Conservation (phyloP, 2,888 invertebrate genomes). For the Nipponacmea schrenckii region DNA sequence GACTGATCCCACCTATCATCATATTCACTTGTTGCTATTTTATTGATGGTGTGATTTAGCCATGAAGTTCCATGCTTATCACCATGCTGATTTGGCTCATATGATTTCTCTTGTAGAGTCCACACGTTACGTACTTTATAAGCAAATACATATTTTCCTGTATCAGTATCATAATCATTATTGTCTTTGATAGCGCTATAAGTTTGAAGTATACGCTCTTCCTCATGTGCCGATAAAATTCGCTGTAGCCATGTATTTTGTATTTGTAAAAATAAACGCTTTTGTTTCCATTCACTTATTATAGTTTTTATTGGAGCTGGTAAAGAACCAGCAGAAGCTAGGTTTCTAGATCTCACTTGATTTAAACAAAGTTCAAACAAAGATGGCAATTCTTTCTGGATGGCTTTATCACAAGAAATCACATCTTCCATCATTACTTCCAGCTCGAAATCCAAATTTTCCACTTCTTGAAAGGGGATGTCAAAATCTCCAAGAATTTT, state of each 20-base stretch:
- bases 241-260: not conserved
- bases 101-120: not conserved
- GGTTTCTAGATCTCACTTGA: not conserved
- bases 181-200: too few species aligned
- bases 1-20: too few species aligned
- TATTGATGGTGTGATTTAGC: too few species aligned
- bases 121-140: not conserved
- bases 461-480: slow-evolving; percentile 18
- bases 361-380: not conserved
- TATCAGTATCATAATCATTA: too few species aligned
- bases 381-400: not conserved
- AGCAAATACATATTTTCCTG: not conserved
- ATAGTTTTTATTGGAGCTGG: not conserved
- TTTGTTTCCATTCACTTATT: not conserved
- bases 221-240: not conserved
- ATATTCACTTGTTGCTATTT: too few species aligned
- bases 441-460: slow-evolving; percentile 14
- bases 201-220: too few species aligned
- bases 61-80: too few species aligned
- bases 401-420: not conserved
- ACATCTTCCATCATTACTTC: slow-evolving; percentile 10
- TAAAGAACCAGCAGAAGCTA: not conserved
- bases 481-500: slow-evolving; percentile 12
- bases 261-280: not conserved
- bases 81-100: too few species aligned